A percentile compares a stretch with the other conserved stretches of the same genome.
Evolutionary conservation across 1,140 invertebrate species (phyloP).

Genomic region (Calephelis nemesis): DNA sequence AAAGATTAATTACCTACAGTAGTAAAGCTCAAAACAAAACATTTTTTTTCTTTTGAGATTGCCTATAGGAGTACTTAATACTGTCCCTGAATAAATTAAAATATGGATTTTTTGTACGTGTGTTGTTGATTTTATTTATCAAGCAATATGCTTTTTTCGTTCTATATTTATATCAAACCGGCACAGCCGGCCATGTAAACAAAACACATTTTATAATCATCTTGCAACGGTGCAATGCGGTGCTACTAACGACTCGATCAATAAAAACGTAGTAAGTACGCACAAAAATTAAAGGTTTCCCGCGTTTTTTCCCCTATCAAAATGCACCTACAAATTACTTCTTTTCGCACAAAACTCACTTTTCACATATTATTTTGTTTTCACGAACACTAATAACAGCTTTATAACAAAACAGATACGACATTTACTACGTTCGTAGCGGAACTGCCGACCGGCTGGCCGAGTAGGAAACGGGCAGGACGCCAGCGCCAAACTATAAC

Average conservation of each 20-base stretch:
- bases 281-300: slow-evolving; percentile 56
- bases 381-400: slow-evolving; percentile 35
- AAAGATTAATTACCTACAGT: no score
- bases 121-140: not conserved
- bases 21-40: no score
- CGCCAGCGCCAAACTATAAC: slow-evolving; percentile 64
- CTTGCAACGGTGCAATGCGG: slow-evolving; percentile 57
- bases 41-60: no score
- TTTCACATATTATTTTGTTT: slow-evolving; percentile 23
- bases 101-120: not conserved
- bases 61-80: no score
- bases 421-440: slow-evolving; percentile 54
- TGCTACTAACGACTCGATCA: slow-evolving; percentile 46
- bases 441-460: slow-evolving; percentile 55
- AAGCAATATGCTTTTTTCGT: not conserved
- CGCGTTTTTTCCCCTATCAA: slow-evolving; percentile 21
- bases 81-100: no score
- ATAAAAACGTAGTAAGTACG: slow-evolving; percentile 46
- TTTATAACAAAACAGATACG: slow-evolving; percentile 44
- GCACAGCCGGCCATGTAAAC: slow-evolving; percentile 42
- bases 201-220: slow-evolving; percentile 44
- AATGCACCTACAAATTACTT: not conserved
- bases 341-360: slow-evolving; percentile 17
- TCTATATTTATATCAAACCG: slow-evolving; percentile 12
- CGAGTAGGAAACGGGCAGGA: slow-evolving; percentile 49